These are phyloP conservation scores for Antedon mediterranea DNA, from an alignment of 53 echinoderm and acorn worm genomes.

Conservation along the genomic window DNA sequence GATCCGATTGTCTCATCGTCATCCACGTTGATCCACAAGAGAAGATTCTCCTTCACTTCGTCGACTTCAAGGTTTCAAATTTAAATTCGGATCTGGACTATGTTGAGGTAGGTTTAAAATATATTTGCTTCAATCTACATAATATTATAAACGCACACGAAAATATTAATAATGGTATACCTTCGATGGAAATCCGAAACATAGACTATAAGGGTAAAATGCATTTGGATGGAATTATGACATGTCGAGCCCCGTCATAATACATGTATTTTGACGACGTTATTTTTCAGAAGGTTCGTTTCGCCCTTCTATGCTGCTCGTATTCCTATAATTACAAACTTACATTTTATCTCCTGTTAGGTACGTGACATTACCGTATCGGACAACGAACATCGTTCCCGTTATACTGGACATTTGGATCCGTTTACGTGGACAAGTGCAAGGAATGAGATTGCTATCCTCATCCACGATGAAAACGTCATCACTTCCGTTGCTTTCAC, in stretches of 20 bases:
- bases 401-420: background rate
- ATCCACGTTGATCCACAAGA: conserved; percentile 9
- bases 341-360: background rate
- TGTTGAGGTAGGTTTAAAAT: conserved; percentile 4
- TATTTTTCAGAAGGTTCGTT: too few relatives aligned
- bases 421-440: background rate
- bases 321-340: too few relatives aligned
- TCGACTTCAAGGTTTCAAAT: background rate
- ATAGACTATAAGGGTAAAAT: too few relatives aligned
- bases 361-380: background rate
- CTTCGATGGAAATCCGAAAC: too few relatives aligned
- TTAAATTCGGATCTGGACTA: conserved; percentile 5
- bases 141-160: too few relatives aligned
- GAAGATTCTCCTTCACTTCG: background rate
- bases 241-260: too few relatives aligned
- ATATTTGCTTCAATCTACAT: too few relatives aligned
- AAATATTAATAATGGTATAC: too few relatives aligned
- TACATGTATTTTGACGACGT: too few relatives aligned
- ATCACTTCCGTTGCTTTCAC: background rate
- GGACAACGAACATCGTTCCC: background rate
- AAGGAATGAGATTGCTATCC: background rate
- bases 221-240: too few relatives aligned
- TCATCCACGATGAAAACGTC: background rate
- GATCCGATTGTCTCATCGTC: conserved; percentile 20
- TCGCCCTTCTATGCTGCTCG: too few relatives aligned